Evolutionary conservation across 1,140 invertebrate species (phyloP).

Genomic region (Orussus abietinus): DNA sequence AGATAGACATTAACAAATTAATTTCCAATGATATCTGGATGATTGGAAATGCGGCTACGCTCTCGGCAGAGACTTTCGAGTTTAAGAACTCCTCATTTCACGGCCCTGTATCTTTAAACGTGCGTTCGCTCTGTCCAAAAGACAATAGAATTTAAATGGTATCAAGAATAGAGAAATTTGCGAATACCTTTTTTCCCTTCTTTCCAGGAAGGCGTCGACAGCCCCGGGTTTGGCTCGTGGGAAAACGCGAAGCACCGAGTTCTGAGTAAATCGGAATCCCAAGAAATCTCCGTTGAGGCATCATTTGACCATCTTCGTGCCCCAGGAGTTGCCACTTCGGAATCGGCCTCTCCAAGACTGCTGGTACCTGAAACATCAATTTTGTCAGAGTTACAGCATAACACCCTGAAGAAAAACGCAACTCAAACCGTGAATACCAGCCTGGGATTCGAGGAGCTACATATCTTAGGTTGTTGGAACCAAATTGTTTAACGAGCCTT

Average conservation of each 20-base stretch:
- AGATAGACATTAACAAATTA: constrained; percentile 20
- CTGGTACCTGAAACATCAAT: constrained; percentile 20
- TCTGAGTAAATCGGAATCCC: constrained; percentile 33
- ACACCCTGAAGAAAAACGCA: constrained; percentile 26
- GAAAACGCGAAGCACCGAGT: constrained; percentile 19
- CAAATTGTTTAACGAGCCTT: too few species aligned
- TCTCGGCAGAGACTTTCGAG: constrained; percentile 16
- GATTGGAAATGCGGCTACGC: too few species aligned
- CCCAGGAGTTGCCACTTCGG: constrained; percentile 16
- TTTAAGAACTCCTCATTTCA: constrained; percentile 15
- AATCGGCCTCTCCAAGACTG: constrained; percentile 16
- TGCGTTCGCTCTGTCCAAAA: too few species aligned
- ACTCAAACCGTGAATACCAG: constrained; percentile 22
- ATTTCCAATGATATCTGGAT: constrained; percentile 31
- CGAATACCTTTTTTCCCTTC: constrained; percentile 6
- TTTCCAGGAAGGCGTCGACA: constrained; percentile 21
- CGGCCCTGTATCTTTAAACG: not conserved
- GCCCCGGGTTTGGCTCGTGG: constrained; percentile 28
- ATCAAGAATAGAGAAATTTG: too few species aligned
- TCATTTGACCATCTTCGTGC: constrained; percentile 20
- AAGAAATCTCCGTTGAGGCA: constrained; percentile 23
- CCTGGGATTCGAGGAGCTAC: constrained; percentile 27
- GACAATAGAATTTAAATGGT: too few species aligned
- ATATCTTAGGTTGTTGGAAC: constrained; percentile 21
- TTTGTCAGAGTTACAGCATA: constrained; percentile 30